Percentiles rank a stretch among this genome's conserved stretches.
Conservation (phyloP, 2,113 vertebrate species). For the Gymnogyps californianus region DNA sequence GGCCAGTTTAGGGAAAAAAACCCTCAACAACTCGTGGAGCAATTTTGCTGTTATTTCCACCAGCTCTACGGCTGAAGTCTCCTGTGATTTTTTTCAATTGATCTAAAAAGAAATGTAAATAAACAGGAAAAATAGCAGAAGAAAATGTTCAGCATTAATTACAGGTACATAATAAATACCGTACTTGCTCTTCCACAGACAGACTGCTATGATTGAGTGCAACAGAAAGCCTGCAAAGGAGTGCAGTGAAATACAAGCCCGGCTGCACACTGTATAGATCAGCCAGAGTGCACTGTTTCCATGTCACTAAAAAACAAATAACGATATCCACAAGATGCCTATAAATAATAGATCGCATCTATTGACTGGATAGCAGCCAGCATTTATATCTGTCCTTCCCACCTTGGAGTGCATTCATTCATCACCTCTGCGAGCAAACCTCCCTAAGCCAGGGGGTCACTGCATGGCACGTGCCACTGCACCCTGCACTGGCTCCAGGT, state of each 20-base stretch:
- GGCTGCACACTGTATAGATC: not conserved
- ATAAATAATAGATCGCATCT: not conserved
- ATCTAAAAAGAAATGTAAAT: not conserved
- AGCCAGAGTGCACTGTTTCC: not conserved
- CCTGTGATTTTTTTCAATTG: not conserved
- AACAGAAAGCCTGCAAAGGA: not conserved
- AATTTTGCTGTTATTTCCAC: not conserved
- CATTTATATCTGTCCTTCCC: not conserved
- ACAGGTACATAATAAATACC: not conserved
- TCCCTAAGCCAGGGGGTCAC: not conserved
- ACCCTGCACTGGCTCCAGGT: not conserved
- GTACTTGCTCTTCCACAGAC: not conserved
- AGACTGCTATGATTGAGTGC: not conserved
- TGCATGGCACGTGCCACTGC: not conserved
- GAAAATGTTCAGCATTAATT: slow-evolving; percentile 20
- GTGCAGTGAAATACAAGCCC: not conserved
- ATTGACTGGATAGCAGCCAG: not conserved
- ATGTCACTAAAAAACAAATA: slow-evolving; percentile 1
- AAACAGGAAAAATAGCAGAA: not conserved
- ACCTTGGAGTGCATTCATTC: not conserved
- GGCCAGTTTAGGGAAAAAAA: not conserved
- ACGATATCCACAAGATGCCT: not conserved
- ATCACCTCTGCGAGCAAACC: not conserved
- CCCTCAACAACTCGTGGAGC: not conserved
- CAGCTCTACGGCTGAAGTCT: not conserved